Evolutionary conservation across 2,888 invertebrate species (phyloP), one percentile per base, ranked within the genome.

Genomic region (Physocephala rufipes): DNA sequence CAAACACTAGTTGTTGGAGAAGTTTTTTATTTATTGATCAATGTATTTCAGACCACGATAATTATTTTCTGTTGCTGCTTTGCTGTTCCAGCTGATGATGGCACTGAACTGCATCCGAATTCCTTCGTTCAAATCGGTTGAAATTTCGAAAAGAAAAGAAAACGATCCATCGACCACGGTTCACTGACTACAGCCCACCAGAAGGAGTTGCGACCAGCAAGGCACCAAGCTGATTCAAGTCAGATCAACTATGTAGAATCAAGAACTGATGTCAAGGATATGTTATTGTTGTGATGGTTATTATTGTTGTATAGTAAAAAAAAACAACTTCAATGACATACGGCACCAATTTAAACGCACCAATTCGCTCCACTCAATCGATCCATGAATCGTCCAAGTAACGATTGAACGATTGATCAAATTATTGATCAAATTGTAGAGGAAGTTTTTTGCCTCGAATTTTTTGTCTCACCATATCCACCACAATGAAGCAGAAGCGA

Each of bases 271-370:
- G 36, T 7, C 36, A 36, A 36, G 36, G 9, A 4, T 4, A 4
- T 36, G 36, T 7, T 36, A 36, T 36, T 36, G 36, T 36, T 36
- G 49, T 19, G 45, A 45, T 12, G 49, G 49, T 12, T 58, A 28
- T 15, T 58, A 28, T 5, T 28, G 58, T 26, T 49, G n/a, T 4
- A 5, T 63, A 2, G 5, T 16, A 45, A 24, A 67, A 19, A 67
- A 58, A 67, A 2, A 26, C n/a, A 24, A 9, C 36, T 21, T 28
- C 16, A 51, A 26, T 62, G 47, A 67, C 67, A 26, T 67, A 62
- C 67, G 67, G 53, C 71, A 67, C 67, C 67, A 71, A 71, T 62
- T 71, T 67, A 71, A 71, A 71, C 71, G 71, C 61, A 67, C 62
- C 47, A n/a, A n/a, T 64, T 59, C 49, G 58, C 55, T 70, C 30